A percentile compares a stretch with the other conserved stretches of the same genome.
Conservation (phyloP, 2,113 vertebrate genomes). For the Tragulus kanchil region DNA sequence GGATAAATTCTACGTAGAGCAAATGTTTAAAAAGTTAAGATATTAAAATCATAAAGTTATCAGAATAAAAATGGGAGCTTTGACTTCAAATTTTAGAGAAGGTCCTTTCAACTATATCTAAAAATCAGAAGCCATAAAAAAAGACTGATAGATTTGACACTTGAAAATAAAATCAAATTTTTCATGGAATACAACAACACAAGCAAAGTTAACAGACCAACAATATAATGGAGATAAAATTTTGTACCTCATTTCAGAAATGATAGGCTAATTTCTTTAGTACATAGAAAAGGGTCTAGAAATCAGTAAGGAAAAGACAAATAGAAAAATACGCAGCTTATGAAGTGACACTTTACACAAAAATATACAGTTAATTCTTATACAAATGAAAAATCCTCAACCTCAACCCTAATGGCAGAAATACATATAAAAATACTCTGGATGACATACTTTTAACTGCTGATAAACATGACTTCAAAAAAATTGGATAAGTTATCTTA, state of each 20-base stretch:
- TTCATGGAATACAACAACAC: background rate
- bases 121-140: background rate
- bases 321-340: background rate
- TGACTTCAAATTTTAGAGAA: background rate
- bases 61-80: background rate
- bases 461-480: background rate
- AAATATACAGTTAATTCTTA: background rate
- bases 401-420: background rate
- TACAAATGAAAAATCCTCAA: constrained; percentile 21
- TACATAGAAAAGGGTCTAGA: background rate
- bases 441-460: background rate
- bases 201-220: background rate
- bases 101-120: background rate
- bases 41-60: background rate
- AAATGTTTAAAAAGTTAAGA: constrained; percentile 7
- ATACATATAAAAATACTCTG: background rate
- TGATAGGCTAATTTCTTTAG: background rate
- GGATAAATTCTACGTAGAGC: background rate
- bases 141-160: background rate
- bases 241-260: background rate
- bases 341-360: background rate
- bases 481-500: background rate
- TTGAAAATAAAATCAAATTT: constrained; percentile 6
- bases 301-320: background rate
- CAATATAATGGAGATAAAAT: background rate